Base-by-base conservation (phyloP, 2,797 vertebrate species). In the Bradypus variegatus region DNA sequence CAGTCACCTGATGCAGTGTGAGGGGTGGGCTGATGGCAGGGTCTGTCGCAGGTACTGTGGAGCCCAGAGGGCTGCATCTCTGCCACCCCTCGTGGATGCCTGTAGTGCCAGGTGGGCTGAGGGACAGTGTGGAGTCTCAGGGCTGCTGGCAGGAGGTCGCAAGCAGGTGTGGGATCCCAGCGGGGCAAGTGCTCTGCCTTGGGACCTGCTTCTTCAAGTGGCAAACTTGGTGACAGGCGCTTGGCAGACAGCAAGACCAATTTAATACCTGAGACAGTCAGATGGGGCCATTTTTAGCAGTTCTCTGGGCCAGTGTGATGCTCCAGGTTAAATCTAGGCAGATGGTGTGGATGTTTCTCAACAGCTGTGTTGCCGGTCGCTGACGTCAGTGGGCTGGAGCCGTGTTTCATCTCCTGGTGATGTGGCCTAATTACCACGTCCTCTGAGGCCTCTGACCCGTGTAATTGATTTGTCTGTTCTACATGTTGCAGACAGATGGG, bases 391-490 rank as follows among this genome's bases (percentile, higher is more conserved):
- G 53, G 67, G n/a, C 77, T 70, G 48, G 79, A 67, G 78, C 91
- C 88, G 60, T 82, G 86, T 92, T 94, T 93, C 80, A 86, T 91
- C 83, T 95, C 92, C 93, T 25, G 1, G 86, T 90, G 76, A 92
- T 94, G 69, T 91, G 92, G 83, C 92, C 95, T 94, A 86, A 94
- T 96, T 96, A 92, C 79, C 72, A 4, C n/a, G 86, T 87, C 93
- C 62, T 86, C 84, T 88, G 91, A 86, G 91, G 89, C 89, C 76
- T 93, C 91, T 93, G 92, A 86, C 86, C 90, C 38, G 12, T 82
- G 91, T 94, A 93, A 95, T 94, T 95, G 92, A 95, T 96, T 96
- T 95, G 84, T 94, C 88, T 94, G 86, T 86, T 94, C 72, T 84
- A 29, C 77, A 70, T 86, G 83, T 78, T 91, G 38, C 87, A 80